Percentiles rank a stretch among this genome's conserved stretches.
phyloP scores from a whole-genome alignment of 2,113 vertebrate genomes.

The Brienomyrus longianalis region DNA sequence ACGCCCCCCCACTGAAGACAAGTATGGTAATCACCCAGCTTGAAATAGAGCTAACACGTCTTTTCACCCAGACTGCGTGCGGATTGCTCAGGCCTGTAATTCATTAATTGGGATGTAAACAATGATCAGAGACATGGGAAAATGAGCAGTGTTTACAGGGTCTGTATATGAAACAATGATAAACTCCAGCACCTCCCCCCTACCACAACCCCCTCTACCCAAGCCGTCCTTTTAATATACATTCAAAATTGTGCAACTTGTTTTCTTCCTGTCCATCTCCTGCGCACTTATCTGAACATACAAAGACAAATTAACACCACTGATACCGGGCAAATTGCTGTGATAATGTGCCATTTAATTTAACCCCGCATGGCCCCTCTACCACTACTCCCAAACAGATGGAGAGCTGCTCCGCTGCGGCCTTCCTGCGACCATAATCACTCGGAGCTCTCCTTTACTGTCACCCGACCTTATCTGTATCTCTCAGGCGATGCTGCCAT shows the following conservation, averaged over 20 bases:
- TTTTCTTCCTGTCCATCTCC: not conserved
- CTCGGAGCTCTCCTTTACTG: not conserved
- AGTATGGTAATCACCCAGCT: conserved; percentile 51
- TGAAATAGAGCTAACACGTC: conserved; percentile 49
- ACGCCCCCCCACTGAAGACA: conserved; percentile 38
- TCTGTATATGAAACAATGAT: not conserved
- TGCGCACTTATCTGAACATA: not conserved
- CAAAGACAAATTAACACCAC: not conserved
- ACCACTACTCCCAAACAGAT: not conserved
- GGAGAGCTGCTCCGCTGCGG: not conserved
- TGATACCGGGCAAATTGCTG: not conserved
- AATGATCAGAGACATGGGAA: not conserved
- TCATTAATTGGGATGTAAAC: conserved; percentile 20
- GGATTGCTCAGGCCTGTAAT: conserved; percentile 46
- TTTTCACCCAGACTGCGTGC: conserved; percentile 44
- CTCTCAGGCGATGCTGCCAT: not conserved
- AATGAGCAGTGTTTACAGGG: not conserved
- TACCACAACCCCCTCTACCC: not conserved
- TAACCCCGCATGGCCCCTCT: not conserved
- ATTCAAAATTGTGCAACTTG: not conserved
- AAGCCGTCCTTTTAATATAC: not conserved
- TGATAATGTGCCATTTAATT: not conserved
- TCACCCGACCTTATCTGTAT: not conserved
- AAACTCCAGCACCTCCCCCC: not conserved
- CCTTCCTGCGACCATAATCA: not conserved